A percentile compares a stretch with the other conserved stretches of the same genome.
These are phyloP conservation scores for Solea solea DNA, from an alignment of 2,113 vertebrate species.

Conservation along the genomic window DNA sequence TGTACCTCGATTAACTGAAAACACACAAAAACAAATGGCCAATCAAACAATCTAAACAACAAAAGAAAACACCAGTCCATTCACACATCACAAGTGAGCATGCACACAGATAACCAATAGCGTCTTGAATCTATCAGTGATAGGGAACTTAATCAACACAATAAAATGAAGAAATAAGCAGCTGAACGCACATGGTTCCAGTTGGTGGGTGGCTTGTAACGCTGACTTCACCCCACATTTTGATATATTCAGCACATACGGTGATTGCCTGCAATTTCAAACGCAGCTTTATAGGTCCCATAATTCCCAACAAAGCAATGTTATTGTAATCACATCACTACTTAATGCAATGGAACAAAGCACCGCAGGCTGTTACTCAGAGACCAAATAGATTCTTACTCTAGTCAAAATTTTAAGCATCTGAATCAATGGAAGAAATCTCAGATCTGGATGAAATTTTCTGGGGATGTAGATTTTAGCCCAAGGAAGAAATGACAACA, in stretches of 20 bases:
- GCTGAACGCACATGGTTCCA: constrained; percentile 23
- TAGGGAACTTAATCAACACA: constrained; percentile 33
- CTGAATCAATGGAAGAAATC: constrained; percentile 13
- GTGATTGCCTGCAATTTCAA: constrained; percentile 6
- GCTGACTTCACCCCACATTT: neutral
- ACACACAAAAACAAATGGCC: constrained; percentile 39
- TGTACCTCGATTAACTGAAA: constrained; percentile 55
- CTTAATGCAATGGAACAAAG: constrained; percentile 9
- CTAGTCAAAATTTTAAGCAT: constrained; percentile 27
- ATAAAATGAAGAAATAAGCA: constrained; percentile 44
- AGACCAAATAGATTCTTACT: constrained; percentile 35
- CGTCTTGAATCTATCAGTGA: constrained; percentile 37
- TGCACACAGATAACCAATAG: constrained; percentile 10
- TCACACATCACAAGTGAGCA: constrained; percentile 29
- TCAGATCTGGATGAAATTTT: neutral
- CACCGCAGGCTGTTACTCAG: neutral
- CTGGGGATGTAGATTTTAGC: too few relatives aligned
- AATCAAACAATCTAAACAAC: constrained; percentile 59
- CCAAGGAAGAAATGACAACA: too few relatives aligned
- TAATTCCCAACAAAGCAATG: constrained; percentile 3
- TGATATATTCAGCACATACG: neutral
- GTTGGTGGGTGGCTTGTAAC: constrained; percentile 19
- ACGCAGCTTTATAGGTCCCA: neutral
- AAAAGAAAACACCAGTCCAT: constrained; percentile 28
- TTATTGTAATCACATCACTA: constrained; percentile 2